Conservation (phyloP, 2,797 vertebrate genomes). For the Helostoma temminkii region DNA sequence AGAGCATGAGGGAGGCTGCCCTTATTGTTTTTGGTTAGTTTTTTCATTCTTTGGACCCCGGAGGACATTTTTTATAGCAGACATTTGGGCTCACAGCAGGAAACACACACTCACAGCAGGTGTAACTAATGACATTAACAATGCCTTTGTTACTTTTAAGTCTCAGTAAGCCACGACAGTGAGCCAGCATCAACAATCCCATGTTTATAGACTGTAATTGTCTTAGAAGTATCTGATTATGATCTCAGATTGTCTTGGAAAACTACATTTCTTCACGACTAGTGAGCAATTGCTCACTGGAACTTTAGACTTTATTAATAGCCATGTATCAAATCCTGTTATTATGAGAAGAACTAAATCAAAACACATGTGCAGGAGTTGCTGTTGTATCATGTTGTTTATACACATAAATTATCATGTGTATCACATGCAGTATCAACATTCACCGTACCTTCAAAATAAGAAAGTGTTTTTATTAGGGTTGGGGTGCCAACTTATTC, state of each 20-base stretch:
- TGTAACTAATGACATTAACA: too few relatives aligned
- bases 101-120: too few relatives aligned
- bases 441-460: too few relatives aligned
- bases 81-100: background rate
- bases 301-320: too few relatives aligned
- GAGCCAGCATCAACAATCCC: background rate
- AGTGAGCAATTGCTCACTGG: too few relatives aligned
- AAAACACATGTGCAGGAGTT: background rate
- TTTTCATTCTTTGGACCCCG: background rate
- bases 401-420: too few relatives aligned
- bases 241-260: background rate
- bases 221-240: background rate
- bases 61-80: constrained; percentile 7
- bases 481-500: constrained; percentile 1
- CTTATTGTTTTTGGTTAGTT: background rate
- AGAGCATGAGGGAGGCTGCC: constrained; percentile 3
- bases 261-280: background rate
- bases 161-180: background rate
- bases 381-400: too few relatives aligned
- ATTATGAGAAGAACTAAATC: background rate
- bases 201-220: background rate
- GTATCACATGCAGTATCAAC: too few relatives aligned
- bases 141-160: background rate
- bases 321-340: background rate
- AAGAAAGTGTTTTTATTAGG: background rate